Conservation (phyloP, 2,888 invertebrate species). For the Nemurella pictetii region DNA sequence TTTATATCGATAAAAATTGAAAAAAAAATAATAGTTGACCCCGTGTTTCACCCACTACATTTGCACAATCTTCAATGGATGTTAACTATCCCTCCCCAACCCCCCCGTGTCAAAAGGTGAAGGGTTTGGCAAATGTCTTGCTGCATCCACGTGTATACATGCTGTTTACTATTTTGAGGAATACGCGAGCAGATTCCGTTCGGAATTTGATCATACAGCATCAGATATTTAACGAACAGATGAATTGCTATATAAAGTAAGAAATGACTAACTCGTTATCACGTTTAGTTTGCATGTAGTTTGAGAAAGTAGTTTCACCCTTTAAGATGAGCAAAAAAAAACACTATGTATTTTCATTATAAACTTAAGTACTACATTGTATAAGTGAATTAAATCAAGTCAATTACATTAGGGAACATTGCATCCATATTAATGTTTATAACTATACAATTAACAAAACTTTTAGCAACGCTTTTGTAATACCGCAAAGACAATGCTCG, state of each 20-base stretch:
- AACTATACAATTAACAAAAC: slow-evolving; percentile 30
- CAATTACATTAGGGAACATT: slow-evolving; percentile 85
- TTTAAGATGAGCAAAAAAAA: background rate
- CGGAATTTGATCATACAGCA: background rate
- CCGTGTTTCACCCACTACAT: background rate
- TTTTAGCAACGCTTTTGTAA: slow-evolving; percentile 27
- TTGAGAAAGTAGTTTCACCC: background rate
- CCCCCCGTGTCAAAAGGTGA: background rate
- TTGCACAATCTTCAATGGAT: background rate
- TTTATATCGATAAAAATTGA: background rate
- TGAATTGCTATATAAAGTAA: background rate
- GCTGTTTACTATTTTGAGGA: background rate
- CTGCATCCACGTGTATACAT: background rate
- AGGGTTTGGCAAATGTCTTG: background rate
- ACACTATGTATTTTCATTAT: slow-evolving; percentile 3
- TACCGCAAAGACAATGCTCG: slow-evolving; percentile 5
- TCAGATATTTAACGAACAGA: background rate
- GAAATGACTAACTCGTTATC: background rate
- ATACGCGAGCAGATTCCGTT: background rate
- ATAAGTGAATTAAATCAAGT: slow-evolving; percentile 50
- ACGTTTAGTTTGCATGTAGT: background rate
- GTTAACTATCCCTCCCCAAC: background rate
- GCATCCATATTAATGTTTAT: slow-evolving; percentile 56
- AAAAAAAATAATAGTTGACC: background rate
- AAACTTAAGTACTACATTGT: slow-evolving; percentile 2